Evolutionary conservation across 2,113 vertebrate genomes (phyloP).

Genomic region (Petrocephalus zakoni): DNA sequence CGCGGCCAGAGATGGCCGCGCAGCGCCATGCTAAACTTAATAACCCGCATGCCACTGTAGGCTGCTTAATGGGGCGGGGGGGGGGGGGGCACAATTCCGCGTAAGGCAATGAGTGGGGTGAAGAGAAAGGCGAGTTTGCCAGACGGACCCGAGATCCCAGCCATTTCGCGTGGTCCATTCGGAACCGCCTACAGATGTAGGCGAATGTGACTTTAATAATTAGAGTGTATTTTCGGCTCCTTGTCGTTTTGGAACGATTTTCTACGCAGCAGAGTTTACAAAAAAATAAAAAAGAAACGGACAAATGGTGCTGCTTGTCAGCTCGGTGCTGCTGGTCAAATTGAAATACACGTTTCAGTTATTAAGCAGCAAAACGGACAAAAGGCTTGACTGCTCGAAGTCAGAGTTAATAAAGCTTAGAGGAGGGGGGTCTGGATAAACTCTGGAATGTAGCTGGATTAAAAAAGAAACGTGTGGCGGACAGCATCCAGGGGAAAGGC

Average conservation of each 20-base stretch:
- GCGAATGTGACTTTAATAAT: neutral
- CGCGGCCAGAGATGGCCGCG: constrained; percentile 2
- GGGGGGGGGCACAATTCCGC: neutral
- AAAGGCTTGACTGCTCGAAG: neutral
- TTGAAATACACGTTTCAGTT: neutral
- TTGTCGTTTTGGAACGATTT: neutral
- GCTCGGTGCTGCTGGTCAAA: neutral
- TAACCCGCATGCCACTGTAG: constrained; percentile 8
- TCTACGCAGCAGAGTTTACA: neutral
- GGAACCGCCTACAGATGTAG: neutral
- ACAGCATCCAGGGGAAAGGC: constrained; percentile 23
- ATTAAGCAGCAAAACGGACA: neutral
- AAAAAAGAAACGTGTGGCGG: constrained; percentile 5
- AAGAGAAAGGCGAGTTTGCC: constrained; percentile 8
- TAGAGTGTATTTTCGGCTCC: neutral
- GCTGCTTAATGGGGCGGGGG: neutral
- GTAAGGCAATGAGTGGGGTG: neutral
- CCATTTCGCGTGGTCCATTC: neutral
- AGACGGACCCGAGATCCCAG: neutral
- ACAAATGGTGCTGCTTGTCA: neutral
- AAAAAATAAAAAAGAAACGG: neutral
- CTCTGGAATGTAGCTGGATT: neutral
- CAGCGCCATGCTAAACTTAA: neutral
- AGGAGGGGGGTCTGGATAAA: neutral
- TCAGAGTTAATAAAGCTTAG: neutral